Evolutionary conservation across 2,113 vertebrate genomes (phyloP).

Genomic region (Pachypanchax playfairii): DNA sequence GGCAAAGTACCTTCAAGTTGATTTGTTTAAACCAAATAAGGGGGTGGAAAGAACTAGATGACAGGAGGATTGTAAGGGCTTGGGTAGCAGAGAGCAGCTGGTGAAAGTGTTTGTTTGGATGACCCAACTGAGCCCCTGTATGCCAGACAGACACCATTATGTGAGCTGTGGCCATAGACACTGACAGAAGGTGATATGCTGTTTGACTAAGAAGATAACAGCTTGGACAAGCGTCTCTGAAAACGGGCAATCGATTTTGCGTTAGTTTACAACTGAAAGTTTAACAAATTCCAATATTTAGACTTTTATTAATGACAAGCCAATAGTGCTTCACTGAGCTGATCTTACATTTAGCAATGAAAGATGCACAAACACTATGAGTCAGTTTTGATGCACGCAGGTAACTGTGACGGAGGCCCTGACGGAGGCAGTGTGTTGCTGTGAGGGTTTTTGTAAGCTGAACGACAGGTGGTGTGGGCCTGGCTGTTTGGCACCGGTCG

Average conservation of each 20-base stretch:
- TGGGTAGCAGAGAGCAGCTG: conserved; percentile 46
- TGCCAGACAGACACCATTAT: conserved; percentile 69
- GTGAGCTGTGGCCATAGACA: conserved; percentile 47
- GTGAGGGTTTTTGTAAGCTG: conserved; percentile 33
- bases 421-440: conserved; percentile 26
- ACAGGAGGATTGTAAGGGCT: conserved; percentile 19
- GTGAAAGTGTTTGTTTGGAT: conserved; percentile 55
- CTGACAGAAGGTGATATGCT: conserved; percentile 35
- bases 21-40: background rate
- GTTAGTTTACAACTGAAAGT: conserved; percentile 2
- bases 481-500: conserved; percentile 50
- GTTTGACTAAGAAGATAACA: conserved; percentile 12
- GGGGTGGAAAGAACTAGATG: background rate
- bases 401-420: conserved; percentile 16
- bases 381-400: conserved; percentile 1
- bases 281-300: background rate
- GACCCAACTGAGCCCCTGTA: conserved; percentile 72
- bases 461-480: conserved; percentile 66
- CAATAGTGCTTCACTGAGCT: background rate
- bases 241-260: conserved; percentile 3
- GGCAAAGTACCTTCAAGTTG: background rate
- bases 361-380: background rate
- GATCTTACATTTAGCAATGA: background rate
- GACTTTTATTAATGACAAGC: background rate
- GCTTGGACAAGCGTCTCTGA: conserved; percentile 3